Base-by-base conservation (phyloP, 2,888 invertebrate species). In the Drosophila meridionalis region DNA sequence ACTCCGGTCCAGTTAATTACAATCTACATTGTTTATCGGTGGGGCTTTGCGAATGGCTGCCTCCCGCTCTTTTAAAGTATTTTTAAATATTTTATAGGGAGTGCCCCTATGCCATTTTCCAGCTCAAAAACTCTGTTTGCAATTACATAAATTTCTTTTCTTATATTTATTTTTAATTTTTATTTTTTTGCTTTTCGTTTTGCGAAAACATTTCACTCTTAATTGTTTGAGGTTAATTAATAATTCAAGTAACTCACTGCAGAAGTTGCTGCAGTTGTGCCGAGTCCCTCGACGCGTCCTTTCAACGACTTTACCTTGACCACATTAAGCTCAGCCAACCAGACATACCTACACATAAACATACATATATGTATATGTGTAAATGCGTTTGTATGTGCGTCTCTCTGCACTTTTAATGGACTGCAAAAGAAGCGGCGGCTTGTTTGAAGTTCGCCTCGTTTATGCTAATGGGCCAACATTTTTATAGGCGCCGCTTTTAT, bases 1-100 rank as follows among this genome's bases (percentile, higher is more conserved):
- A 63, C 67, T 73, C 42, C 56, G 86, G 80, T 75, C 87, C 78
- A 73, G 90, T 90, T 90, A 88, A 88, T 88, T 90, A 90, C 89
- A 84, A 81, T 87, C 85, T 84, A 82, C 87, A 88, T 89, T 88
- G 90, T 84, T 89, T 87, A 89, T 87, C 83, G 78, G 72, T 69
- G 56, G 52, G 58, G 58, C 32, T 65, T 20, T 20, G 63, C 55
- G 58, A 73, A 55, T 77, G 70, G 61, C 69, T 76, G 71, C 71
- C 80, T 55, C 57, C 67, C 57, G 69, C 64, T 42, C 64, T 57
- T 70, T 81, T 66, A 81, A 69, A 62, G 70, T 73, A 61, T 65
- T 76, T 74, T 76, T 74, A 76, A 76, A 76, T 80, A 80, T 81
- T 83, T 81, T 56, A 86, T 67, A 42, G 11, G 11, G 4, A 20